These are phyloP conservation scores for Anoplius nigerrimus DNA, from an alignment of 2,888 invertebrate species.

Conservation along the genomic window DNA sequence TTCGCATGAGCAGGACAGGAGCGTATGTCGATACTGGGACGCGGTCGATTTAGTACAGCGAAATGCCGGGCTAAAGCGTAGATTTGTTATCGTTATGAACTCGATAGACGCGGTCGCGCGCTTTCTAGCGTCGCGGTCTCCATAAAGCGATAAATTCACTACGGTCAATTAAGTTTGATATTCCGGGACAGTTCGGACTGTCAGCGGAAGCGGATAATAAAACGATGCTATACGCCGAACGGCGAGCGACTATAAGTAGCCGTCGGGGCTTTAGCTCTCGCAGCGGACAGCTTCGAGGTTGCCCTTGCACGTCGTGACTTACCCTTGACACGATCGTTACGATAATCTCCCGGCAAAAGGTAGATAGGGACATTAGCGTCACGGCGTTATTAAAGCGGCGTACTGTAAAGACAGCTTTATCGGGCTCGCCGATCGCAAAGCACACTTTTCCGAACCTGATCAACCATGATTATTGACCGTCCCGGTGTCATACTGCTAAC, in stretches of 20 bases:
- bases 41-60: too few species aligned
- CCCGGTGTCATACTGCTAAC: too few species aligned
- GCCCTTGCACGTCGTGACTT: constrained; percentile 9
- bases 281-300: not conserved
- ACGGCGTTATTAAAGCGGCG: constrained; percentile 4
- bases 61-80: too few species aligned
- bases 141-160: constrained; percentile 49
- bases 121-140: constrained; percentile 19
- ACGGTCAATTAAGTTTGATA: constrained; percentile 41
- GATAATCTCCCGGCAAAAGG: constrained; percentile 6
- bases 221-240: not conserved
- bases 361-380: constrained; percentile 13
- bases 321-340: constrained; percentile 16
- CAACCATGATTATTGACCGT: too few species aligned
- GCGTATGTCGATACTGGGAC: too few species aligned
- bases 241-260: too few species aligned
- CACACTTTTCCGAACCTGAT: too few species aligned
- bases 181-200: constrained; percentile 15
- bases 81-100: constrained; percentile 15
- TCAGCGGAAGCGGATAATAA: constrained; percentile 5
- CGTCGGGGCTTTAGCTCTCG: not conserved
- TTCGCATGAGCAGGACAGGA: too few species aligned
- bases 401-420: not conserved
- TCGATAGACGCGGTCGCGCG: constrained; percentile 8
- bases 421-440: not conserved